These are phyloP conservation scores for Iselma pallidipennis DNA, from an alignment of 2,888 invertebrate genomes.

Conservation along the genomic window DNA sequence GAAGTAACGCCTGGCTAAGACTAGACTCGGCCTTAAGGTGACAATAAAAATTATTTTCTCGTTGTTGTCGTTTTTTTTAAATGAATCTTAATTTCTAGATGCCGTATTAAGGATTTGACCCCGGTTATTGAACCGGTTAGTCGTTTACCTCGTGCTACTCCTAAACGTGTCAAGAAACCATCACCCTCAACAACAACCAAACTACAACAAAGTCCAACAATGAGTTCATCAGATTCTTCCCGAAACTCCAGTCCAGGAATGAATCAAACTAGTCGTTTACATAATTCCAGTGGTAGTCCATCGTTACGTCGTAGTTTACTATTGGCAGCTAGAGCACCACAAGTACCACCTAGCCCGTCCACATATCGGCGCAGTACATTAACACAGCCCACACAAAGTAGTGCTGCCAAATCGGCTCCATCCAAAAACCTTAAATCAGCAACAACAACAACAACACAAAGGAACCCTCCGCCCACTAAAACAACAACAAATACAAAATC, in stretches of 20 bases:
- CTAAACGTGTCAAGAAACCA: conserved; percentile 47
- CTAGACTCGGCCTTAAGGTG: conserved; percentile 58
- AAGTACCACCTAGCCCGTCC: conserved; percentile 58
- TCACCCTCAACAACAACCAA: conserved; percentile 41
- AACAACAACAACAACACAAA: conserved; percentile 16
- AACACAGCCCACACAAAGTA: conserved; percentile 64
- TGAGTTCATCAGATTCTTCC: conserved; percentile 63
- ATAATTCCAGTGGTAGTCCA: conserved; percentile 48
- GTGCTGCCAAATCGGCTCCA: conserved; percentile 61
- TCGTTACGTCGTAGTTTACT: conserved; percentile 59
- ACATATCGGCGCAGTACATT: conserved; percentile 56
- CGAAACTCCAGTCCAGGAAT: conserved; percentile 69
- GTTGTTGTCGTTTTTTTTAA: not conserved
- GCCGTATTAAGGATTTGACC: conserved; percentile 67
- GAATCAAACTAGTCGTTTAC: conserved; percentile 38
- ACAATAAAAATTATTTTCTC: conserved; percentile 10
- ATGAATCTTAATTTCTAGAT: conserved; percentile 50
- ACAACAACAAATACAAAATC: conserved; percentile 7
- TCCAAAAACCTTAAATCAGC: conserved; percentile 32
- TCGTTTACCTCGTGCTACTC: conserved; percentile 43
- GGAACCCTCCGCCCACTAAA: conserved; percentile 18
- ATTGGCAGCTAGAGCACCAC: conserved; percentile 60
- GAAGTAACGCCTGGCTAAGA: conserved; percentile 67
- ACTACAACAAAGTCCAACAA: conserved; percentile 51
- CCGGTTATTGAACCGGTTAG: conserved; percentile 52